phyloP scores from a whole-genome alignment of 1,140 invertebrate species.

The Sminthurides bifidus region DNA sequence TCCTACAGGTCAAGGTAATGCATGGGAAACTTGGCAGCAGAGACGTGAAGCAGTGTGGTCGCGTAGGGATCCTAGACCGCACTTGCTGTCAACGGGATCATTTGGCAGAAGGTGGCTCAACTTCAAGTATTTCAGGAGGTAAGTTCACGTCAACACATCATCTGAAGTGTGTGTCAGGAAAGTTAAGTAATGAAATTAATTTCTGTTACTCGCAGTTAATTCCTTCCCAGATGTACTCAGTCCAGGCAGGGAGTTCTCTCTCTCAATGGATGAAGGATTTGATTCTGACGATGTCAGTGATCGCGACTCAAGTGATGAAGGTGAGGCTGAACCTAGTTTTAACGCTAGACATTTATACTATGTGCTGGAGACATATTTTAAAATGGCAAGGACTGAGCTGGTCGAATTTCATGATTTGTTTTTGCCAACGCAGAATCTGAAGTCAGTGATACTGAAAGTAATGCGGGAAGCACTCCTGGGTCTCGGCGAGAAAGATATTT shows the following conservation, averaged over 20 bases:
- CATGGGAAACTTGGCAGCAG: constrained; percentile 31
- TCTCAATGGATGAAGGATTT: constrained; percentile 52
- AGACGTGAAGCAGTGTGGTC: constrained; percentile 66
- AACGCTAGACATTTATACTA: background rate
- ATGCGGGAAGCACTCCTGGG: constrained; percentile 26
- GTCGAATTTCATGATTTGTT: constrained; percentile 17
- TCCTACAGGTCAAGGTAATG: constrained; percentile 55
- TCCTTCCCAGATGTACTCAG: constrained; percentile 53
- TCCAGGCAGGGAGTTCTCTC: constrained; percentile 69
- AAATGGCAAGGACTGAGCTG: background rate
- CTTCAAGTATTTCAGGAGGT: constrained; percentile 69
- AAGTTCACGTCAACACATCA: constrained; percentile 2
- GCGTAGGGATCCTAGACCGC: constrained; percentile 66
- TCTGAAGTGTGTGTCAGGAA: background rate
- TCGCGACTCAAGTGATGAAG: constrained; percentile 69
- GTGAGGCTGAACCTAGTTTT: constrained; percentile 34
- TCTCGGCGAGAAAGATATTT: constrained; percentile 60
- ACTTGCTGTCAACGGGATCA: constrained; percentile 73
- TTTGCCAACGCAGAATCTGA: constrained; percentile 28
- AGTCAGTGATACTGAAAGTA: constrained; percentile 31
- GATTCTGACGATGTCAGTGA: constrained; percentile 69
- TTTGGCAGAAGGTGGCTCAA: constrained; percentile 69
- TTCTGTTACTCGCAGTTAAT: constrained; percentile 7
- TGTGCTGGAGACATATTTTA: constrained; percentile 26
- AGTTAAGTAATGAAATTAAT: background rate